phyloP scores from a whole-genome alignment of 2,888 invertebrate genomes.

The Rhyacophila evoluta region DNA sequence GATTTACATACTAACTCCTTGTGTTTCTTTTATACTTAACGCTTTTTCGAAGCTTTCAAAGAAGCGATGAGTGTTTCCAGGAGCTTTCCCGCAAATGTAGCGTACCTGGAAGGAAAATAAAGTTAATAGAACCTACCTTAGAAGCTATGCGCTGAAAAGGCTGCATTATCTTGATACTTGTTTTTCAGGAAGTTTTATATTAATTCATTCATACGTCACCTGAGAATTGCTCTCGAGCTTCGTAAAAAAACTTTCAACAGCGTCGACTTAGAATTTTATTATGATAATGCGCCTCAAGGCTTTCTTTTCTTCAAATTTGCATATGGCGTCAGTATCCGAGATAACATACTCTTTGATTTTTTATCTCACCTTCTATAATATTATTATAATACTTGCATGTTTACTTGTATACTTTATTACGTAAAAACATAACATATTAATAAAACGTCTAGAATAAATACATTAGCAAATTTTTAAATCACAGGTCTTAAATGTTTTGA shows the following conservation, averaged over 20 bases:
- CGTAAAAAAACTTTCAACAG: constrained; percentile 28
- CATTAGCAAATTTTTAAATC: too few species aligned
- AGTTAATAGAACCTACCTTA: not conserved
- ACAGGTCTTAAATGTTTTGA: too few species aligned
- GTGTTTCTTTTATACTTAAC: constrained; percentile 4
- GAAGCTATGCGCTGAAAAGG: not conserved
- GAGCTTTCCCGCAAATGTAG: constrained; percentile 25
- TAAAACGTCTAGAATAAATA: too few species aligned
- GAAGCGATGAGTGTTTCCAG: constrained; percentile 7
- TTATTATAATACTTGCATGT: too few species aligned
- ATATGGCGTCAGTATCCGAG: too few species aligned
- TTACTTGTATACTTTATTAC: too few species aligned
- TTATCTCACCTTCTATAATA: too few species aligned
- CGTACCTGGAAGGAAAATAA: not conserved
- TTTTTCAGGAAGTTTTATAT: constrained; percentile 32
- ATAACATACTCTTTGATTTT: too few species aligned
- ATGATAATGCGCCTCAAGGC: not conserved
- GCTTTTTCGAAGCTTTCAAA: not conserved
- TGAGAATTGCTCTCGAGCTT: constrained; percentile 33
- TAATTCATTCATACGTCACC: constrained; percentile 47
- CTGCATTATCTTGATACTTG: constrained; percentile 26
- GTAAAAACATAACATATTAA: too few species aligned
- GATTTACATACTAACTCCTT: constrained; percentile 3
- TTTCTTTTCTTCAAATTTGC: not conserved
- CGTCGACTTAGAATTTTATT: not conserved